These are phyloP conservation scores for Chionodraco myersi DNA, from an alignment of 2,113 vertebrate species.

Conservation along the genomic window DNA sequence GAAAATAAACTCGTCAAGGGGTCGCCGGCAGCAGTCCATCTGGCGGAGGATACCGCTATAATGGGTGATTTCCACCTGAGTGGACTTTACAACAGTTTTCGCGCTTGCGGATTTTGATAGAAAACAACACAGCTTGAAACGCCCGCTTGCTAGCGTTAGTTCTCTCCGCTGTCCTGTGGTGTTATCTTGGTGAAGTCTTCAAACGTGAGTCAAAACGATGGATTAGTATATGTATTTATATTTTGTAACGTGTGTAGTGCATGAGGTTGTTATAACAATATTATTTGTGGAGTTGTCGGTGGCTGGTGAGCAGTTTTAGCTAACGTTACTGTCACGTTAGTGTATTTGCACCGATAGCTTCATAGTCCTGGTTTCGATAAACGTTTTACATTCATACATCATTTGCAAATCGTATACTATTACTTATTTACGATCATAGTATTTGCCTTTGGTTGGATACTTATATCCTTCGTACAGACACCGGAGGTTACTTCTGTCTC, in stretches of 20 bases:
- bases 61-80: conserved; percentile 79
- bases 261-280: not conserved
- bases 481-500: conserved; percentile 21
- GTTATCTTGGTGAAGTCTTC: conserved; percentile 44
- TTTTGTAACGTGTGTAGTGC: not conserved
- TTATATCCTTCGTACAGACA: not conserved
- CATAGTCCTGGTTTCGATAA: not conserved
- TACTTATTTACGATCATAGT: not conserved
- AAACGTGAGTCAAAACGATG: conserved; percentile 74
- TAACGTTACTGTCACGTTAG: not conserved
- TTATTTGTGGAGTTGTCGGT: conserved; percentile 3
- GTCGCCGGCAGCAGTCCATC: conserved; percentile 32
- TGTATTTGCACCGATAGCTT: not conserved
- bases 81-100: conserved; percentile 65
- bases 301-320: conserved; percentile 14
- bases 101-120: conserved; percentile 74
- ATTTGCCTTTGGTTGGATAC: not conserved
- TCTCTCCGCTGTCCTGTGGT: conserved; percentile 67
- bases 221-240: not conserved
- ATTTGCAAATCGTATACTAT: not conserved
- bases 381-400: no score
- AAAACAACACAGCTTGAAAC: conserved; percentile 63
- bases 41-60: conserved; percentile 71
- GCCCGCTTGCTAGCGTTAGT: conserved; percentile 65
- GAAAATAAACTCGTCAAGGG: conserved; percentile 40